These are phyloP conservation scores for Neoitamus cyanurus DNA, from an alignment of 2,888 invertebrate genomes.

Conservation along the genomic window DNA sequence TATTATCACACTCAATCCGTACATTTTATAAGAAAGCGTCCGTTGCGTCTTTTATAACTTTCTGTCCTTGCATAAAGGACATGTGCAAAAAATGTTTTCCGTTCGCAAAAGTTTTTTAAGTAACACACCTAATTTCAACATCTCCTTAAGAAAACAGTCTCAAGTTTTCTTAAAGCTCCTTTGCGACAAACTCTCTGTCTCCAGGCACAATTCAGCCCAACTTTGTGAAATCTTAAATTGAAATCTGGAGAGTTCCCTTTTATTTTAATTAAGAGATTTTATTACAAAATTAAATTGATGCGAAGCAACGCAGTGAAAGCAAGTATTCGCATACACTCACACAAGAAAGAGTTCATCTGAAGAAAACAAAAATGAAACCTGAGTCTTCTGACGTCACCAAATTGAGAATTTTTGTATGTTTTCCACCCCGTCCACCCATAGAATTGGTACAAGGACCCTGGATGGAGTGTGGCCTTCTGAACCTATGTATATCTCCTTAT, in stretches of 20 bases:
- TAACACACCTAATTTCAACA: neutral
- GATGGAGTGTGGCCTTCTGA: neutral
- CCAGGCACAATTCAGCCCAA: neutral
- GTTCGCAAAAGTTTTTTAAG: neutral
- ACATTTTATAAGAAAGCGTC: no score
- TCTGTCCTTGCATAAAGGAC: neutral
- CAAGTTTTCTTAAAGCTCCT: neutral
- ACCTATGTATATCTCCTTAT: neutral
- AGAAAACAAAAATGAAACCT: conserved; percentile 8
- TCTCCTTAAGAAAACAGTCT: neutral
- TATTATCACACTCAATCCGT: no score
- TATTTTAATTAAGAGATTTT: conserved; percentile 21
- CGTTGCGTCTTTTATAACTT: no score
- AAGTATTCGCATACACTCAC: neutral
- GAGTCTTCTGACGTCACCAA: conserved; percentile 8
- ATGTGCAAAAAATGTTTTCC: neutral
- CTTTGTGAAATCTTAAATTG: neutral
- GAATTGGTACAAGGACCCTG: conserved; percentile 1
- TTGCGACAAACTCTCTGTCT: neutral
- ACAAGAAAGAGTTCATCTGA: neutral
- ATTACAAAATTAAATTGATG: conserved; percentile 3
- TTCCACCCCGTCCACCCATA: neutral
- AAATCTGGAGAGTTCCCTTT: neutral
- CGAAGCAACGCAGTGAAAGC: neutral
- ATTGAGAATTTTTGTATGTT: conserved; percentile 26